Percentiles rank a stretch among this genome's conserved stretches.
Conservation (phyloP, 1,140 invertebrate genomes). For the Dreissena rostriformis region DNA sequence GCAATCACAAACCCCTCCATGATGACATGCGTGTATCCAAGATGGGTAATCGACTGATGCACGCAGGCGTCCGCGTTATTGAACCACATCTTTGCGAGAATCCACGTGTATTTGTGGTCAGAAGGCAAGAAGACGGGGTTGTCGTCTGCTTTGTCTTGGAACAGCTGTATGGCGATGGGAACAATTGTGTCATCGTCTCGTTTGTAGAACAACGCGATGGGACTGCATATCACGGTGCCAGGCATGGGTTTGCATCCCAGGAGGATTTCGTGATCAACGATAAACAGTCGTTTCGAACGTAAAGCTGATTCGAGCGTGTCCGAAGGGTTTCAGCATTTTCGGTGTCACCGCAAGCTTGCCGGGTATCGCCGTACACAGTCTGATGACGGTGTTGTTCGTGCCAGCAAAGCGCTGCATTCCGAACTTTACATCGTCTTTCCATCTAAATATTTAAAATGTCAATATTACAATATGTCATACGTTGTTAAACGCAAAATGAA, state of each 20-base stretch:
- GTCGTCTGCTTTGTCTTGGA: constrained; percentile 71
- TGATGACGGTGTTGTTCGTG: constrained; percentile 29
- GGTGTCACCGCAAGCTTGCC: constrained; percentile 58
- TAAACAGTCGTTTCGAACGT: constrained; percentile 54
- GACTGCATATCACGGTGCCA: constrained; percentile 59
- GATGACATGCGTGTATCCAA: constrained; percentile 81
- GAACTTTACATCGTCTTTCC: constrained; percentile 71
- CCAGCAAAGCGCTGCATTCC: constrained; percentile 70
- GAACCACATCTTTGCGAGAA: constrained; percentile 82
- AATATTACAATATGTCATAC: not conserved
- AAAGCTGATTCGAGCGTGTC: constrained; percentile 42
- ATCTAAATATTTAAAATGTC: constrained; percentile 62
- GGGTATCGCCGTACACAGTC: constrained; percentile 38
- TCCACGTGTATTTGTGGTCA: constrained; percentile 81
- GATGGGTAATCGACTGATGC: constrained; percentile 80
- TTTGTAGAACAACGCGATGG: constrained; percentile 79
- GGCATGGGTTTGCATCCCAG: not conserved
- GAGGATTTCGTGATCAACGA: constrained; percentile 60
- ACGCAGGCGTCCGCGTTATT: constrained; percentile 81
- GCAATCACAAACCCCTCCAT: constrained; percentile 80
- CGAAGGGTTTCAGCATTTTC: constrained; percentile 54
- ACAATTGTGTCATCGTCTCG: constrained; percentile 59
- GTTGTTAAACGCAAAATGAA: not conserved
- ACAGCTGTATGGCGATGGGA: constrained; percentile 80
- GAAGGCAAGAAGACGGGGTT: constrained; percentile 80